Conservation (phyloP, 2,797 vertebrate genomes). For the Aplochiton taeniatus region DNA sequence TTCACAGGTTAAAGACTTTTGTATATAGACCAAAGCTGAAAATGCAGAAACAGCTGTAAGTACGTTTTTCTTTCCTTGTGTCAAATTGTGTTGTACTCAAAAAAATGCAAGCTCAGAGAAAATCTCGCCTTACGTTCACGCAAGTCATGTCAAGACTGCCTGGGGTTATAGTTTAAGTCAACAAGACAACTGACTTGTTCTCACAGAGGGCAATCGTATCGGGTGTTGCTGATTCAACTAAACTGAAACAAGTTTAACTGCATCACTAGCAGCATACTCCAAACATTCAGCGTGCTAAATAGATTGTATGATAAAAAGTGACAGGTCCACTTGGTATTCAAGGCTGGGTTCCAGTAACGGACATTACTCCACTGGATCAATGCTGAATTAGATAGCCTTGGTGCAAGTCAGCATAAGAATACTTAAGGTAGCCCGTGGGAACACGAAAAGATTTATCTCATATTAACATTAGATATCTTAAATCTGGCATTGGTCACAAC, state of each 20-base stretch:
- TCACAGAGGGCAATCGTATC: neutral
- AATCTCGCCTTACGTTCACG: too few relatives aligned
- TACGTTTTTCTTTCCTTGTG: too few relatives aligned
- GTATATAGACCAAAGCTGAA: too few relatives aligned
- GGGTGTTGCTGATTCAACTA: neutral
- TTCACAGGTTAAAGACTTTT: too few relatives aligned
- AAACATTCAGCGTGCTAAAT: neutral
- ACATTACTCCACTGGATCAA: slow-evolving; percentile 23
- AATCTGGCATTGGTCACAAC: slow-evolving; percentile 16
- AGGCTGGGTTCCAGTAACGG: slow-evolving; percentile 5
- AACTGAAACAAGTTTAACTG: neutral
- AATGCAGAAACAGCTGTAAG: too few relatives aligned
- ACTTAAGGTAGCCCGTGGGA: slow-evolving; percentile 12
- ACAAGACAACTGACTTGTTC: neutral
- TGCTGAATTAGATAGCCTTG: slow-evolving; percentile 16
- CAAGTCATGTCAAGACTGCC: too few relatives aligned
- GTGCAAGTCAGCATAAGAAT: slow-evolving; percentile 22
- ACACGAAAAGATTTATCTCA: slow-evolving; percentile 15
- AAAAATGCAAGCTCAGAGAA: too few relatives aligned
- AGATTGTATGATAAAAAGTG: neutral
- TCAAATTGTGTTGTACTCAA: too few relatives aligned
- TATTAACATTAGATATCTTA: slow-evolving; percentile 15
- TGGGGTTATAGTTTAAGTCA: too few relatives aligned
- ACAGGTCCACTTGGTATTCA: slow-evolving; percentile 16
- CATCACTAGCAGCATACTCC: neutral